These are phyloP conservation scores for Clarias fuscus DNA, from an alignment of 2,797 vertebrate species.

Conservation along the genomic window DNA sequence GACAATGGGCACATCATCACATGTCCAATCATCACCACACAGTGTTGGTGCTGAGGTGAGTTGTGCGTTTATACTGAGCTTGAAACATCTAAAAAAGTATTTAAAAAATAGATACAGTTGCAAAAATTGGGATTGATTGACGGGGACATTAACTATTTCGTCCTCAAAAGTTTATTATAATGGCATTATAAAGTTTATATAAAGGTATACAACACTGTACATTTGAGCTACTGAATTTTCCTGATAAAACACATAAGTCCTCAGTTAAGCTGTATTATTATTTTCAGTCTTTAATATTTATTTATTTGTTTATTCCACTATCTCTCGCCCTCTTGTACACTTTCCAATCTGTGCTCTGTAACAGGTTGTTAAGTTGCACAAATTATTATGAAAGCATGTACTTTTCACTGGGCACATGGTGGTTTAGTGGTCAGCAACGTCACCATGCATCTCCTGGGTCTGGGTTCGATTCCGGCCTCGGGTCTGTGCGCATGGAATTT, in stretches of 20 bases:
- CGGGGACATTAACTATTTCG: neutral
- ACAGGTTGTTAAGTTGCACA: neutral
- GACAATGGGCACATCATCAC: constrained; percentile 5
- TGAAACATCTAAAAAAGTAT: neutral
- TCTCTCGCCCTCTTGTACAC: neutral
- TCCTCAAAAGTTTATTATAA: neutral
- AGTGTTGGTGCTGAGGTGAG: neutral
- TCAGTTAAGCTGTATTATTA: neutral
- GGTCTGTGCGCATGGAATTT: no score
- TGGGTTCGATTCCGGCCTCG: no score
- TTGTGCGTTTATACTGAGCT: constrained; percentile 19
- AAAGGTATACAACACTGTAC: neutral
- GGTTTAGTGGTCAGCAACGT: no score
- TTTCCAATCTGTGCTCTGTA: neutral
- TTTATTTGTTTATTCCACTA: neutral
- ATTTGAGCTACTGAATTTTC: no score
- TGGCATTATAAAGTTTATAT: neutral
- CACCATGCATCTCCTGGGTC: no score
- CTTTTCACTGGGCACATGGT: neutral
- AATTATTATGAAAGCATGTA: neutral
- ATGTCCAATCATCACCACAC: constrained; percentile 26
- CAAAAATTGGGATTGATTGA: neutral
- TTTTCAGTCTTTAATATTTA: neutral
- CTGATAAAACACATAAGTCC: neutral
- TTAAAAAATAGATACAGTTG: neutral